phyloP scores from a whole-genome alignment of 2,888 invertebrate species.

The Scaeva pyrastri region DNA sequence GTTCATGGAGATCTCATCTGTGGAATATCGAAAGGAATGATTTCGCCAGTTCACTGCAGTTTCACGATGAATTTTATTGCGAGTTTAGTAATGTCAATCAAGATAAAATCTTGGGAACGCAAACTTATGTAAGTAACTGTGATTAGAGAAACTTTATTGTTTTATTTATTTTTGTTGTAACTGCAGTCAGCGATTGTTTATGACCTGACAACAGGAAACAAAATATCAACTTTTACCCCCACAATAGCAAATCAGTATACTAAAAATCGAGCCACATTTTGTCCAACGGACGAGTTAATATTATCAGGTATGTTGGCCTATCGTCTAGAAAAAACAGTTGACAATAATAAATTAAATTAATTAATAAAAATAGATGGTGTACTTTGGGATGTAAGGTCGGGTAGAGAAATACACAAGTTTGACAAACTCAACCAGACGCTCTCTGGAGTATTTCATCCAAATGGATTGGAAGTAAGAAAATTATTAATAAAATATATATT shows the following conservation, averaged over 20 bases:
- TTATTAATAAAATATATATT: neutral
- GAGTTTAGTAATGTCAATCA: slow-evolving; percentile 95
- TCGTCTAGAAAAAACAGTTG: neutral
- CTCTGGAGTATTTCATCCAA: slow-evolving; percentile 98
- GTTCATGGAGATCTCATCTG: slow-evolving; percentile 89
- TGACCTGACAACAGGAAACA: slow-evolving; percentile 92
- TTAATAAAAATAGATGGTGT: too few species aligned
- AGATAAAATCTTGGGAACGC: slow-evolving; percentile 95
- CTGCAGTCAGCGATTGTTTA: slow-evolving; percentile 87
- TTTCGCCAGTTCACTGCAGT: slow-evolving; percentile 86
- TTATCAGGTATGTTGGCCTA: slow-evolving; percentile 86
- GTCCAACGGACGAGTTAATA: slow-evolving; percentile 96
- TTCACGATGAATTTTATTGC: slow-evolving; percentile 94
- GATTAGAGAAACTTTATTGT: neutral
- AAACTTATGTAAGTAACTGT: slow-evolving; percentile 86
- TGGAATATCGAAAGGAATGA: slow-evolving; percentile 83
- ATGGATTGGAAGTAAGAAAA: slow-evolving; percentile 92
- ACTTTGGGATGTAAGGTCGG: slow-evolving; percentile 95
- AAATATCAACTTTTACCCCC: slow-evolving; percentile 90
- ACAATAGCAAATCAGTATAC: slow-evolving; percentile 96
- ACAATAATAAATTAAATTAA: too few species aligned
- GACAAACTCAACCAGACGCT: slow-evolving; percentile 98
- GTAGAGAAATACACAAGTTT: slow-evolving; percentile 96
- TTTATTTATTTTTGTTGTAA: slow-evolving; percentile 27
- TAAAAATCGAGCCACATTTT: slow-evolving; percentile 97